A percentile compares a stretch with the other conserved stretches of the same genome.
Evolutionary conservation across 1,140 invertebrate genomes (phyloP).

Genomic region (Caenorhabditis elegans): WBcel235 BX284606.5:2469501-2470000

Average conservation of each 20-base stretch:
- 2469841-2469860: background rate
- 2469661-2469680: background rate
- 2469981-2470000: conserved; percentile 48
- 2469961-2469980: conserved; percentile 46
- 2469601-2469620: conserved; percentile 46
- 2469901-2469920: conserved; percentile 45
- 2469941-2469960: conserved; percentile 43
- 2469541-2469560: conserved; percentile 41
- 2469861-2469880: background rate
- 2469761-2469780: conserved; percentile 40
- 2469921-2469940: conserved; percentile 36
- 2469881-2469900: conserved; percentile 31
- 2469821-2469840: background rate
- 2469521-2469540: conserved; percentile 47
- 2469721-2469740: conserved; percentile 44
- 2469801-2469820: conserved; percentile 48
- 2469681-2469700: conserved; percentile 22
- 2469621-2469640: conserved; percentile 42
- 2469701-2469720: conserved; percentile 50
- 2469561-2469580: conserved; percentile 47
- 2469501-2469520: conserved; percentile 49
- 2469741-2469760: conserved; percentile 49
- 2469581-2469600: conserved; percentile 31
- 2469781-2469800: conserved; percentile 45
- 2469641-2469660: background rate